These are phyloP conservation scores for Epinotia ramella DNA, from an alignment of 2,888 invertebrate species.

Conservation along the genomic window DNA sequence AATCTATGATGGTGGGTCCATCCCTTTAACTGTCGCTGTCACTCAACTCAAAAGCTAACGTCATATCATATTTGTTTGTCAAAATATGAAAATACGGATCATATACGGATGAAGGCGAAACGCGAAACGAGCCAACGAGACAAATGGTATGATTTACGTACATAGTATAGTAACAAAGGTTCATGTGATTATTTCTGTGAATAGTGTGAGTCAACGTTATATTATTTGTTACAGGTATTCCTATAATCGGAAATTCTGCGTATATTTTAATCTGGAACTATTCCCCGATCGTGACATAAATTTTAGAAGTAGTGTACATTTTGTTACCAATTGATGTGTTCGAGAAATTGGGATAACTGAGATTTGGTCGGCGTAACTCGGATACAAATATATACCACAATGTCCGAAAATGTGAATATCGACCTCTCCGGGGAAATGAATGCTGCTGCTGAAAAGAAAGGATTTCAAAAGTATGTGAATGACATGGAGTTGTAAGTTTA, in stretches of 20 bases:
- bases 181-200: not conserved
- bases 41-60: not conserved
- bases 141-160: not conserved
- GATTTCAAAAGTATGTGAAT: constrained; percentile 83
- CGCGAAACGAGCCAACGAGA: not conserved
- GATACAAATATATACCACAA: constrained; percentile 51
- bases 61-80: not conserved
- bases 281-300: not conserved
- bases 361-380: not conserved
- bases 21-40: not conserved
- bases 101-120: not conserved
- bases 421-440: constrained; percentile 81
- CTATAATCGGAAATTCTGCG: not conserved
- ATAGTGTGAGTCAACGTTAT: not conserved
- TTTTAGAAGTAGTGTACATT: not conserved
- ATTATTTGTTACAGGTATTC: not conserved
- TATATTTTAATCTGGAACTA: not conserved
- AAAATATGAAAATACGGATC: not conserved
- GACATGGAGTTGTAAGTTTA: constrained; percentile 80
- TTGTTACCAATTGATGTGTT: constrained; percentile 7
- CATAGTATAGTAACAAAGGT: not conserved
- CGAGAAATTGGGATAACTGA: not conserved
- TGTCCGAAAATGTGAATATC: constrained; percentile 80
- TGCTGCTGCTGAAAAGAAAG: constrained; percentile 75
- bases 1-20: no score